Evolutionary conservation across 1,140 invertebrate genomes (phyloP), one percentile per base, ranked within the genome.

Genomic region (Trichomalopsis sarcophagae): DNA sequence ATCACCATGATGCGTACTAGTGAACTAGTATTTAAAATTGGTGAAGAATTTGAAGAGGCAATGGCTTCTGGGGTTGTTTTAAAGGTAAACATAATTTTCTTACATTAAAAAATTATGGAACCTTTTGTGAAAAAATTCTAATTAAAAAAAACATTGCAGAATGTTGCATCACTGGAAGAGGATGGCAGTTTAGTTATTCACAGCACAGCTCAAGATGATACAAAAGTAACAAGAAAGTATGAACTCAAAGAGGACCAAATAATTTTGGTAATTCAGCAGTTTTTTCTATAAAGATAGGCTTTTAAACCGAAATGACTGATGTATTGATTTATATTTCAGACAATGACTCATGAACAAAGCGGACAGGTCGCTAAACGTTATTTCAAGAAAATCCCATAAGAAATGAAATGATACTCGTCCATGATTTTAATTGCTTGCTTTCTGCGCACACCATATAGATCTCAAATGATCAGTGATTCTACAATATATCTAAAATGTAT

Each of bases 241-340:
- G 90, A 94, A 69, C 94, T 95, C 88, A 93, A 89, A 81, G 94
- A 95, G 84, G 93, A 94, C 30, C 93, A 93, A 87, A 91, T 94
- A 87, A 88, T 94, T 87, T 88, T 95, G 89, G 95, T 95, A 92
- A 94, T 94, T 93, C 50, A 68, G 50, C 27, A 85, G 84, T 75
- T 78, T 80, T 9, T 73, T 66, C 5, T 78, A 77, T 40, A 68
- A 23, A 21, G n/a, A 23, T 23, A 69, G 30, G 10, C 2, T 62
- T 3, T 47, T 55, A 66, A 27, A 21, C 11, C 62, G 17, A 68
- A 62, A 68, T 27, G 23, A n/a, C 10, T 71, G 84, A 71, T 87
- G 33, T 36, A 30, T 30, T 83, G 33, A 86, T 73, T 87, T 84
- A 84, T 86, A 68, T 91, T 91, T 66, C 89, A 92, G 92, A 91